Evolutionary conservation across 1,140 invertebrate species (phyloP).

Genomic region (Odontomachus brunneus): DNA sequence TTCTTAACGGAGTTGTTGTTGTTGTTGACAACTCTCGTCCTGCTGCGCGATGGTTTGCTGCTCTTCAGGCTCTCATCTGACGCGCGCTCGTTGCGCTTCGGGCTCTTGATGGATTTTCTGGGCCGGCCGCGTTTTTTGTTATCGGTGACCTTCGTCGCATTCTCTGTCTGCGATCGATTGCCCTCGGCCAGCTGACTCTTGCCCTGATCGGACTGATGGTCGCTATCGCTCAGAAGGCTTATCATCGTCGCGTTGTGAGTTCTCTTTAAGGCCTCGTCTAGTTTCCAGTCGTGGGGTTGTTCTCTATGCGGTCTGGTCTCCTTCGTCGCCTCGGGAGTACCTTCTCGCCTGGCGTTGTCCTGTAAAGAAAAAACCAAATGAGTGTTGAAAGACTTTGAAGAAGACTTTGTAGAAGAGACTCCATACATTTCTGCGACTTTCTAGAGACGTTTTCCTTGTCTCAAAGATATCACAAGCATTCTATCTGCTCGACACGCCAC

Average conservation of each 20-base stretch:
- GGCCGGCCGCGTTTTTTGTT: constrained; percentile 83
- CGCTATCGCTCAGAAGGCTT: constrained; percentile 78
- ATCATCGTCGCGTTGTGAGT: constrained; percentile 72
- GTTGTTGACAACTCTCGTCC: constrained; percentile 65
- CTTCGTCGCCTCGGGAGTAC: constrained; percentile 41
- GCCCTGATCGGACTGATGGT: constrained; percentile 79
- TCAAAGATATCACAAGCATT: too few species aligned
- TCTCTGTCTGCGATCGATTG: constrained; percentile 76
- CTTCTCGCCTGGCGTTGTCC: constrained; percentile 64
- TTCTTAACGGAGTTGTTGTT: constrained; percentile 68
- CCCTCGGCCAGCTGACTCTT: constrained; percentile 73
- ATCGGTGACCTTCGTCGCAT: constrained; percentile 83
- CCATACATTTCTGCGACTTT: too few species aligned
- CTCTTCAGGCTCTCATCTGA: constrained; percentile 68
- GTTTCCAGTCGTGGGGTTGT: constrained; percentile 76
- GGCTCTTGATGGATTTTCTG: constrained; percentile 80
- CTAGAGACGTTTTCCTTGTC: too few species aligned
- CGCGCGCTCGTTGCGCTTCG: constrained; percentile 69
- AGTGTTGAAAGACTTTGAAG: not conserved
- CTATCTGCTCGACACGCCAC: too few species aligned
- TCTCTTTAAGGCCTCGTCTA: constrained; percentile 77
- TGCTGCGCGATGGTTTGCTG: constrained; percentile 71
- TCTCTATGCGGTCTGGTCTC: constrained; percentile 60
- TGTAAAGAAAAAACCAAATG: constrained; percentile 11
- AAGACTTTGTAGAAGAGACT: too few species aligned